A percentile compares a stretch with the other conserved stretches of the same genome.
phyloP scores from a whole-genome alignment of 2,888 invertebrate species.

The Malacosoma neustria region DNA sequence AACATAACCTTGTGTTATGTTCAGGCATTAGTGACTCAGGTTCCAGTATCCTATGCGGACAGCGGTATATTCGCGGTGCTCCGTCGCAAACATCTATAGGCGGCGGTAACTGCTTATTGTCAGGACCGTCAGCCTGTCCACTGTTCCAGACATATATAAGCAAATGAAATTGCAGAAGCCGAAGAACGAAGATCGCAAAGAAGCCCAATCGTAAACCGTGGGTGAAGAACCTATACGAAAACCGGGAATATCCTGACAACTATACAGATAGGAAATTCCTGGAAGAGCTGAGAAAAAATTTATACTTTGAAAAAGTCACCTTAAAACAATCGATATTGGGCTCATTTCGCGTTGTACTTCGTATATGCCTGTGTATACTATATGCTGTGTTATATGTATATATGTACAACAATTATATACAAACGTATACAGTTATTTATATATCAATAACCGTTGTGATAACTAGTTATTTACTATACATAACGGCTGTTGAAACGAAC shows the following conservation, averaged over 20 bases:
- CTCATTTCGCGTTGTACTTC: conserved; percentile 85
- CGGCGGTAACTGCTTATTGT: no score
- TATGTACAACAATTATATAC: conserved; percentile 80
- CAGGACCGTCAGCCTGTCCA: no score
- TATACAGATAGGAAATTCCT: conserved; percentile 92
- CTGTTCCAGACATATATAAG: no score
- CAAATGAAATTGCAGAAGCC: conserved; percentile 47
- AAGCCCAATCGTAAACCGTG: conserved; percentile 73
- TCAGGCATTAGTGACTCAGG: no score
- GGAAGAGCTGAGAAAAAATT: conserved; percentile 87
- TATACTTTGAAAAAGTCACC: conserved; percentile 84
- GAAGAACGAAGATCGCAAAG: conserved; percentile 34
- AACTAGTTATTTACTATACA: conserved; percentile 78
- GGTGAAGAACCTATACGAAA: conserved; percentile 93
- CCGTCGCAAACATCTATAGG: no score
- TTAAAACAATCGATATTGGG: conserved; percentile 81
- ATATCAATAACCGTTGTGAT: conserved; percentile 70
- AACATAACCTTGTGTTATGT: no score
- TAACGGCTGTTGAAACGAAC: conserved; percentile 36
- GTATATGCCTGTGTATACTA: conserved; percentile 84
- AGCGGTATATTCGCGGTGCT: no score
- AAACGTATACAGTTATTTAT: conserved; percentile 78
- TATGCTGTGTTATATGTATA: conserved; percentile 83
- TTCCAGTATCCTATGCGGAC: no score
- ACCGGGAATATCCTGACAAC: conserved; percentile 91